A percentile compares a stretch with the other conserved stretches of the same genome.
Evolutionary conservation across 2,113 vertebrate species (phyloP).

Genomic region (Paraplagusia blochii): DNA sequence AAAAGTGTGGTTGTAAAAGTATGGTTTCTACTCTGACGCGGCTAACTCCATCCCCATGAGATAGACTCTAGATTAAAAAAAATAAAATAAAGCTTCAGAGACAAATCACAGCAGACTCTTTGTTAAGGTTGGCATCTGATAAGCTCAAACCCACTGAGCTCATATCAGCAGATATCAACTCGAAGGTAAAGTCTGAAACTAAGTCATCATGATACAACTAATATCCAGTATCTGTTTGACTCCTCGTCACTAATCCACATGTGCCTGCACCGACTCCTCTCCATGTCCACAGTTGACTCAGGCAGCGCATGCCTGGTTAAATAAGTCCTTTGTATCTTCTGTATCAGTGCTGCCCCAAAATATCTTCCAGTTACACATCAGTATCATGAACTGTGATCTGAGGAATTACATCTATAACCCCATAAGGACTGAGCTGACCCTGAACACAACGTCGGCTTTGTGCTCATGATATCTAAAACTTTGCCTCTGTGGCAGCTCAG

Average conservation of each 20-base stretch:
- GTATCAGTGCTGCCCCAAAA: constrained; percentile 43
- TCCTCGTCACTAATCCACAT: too few species aligned
- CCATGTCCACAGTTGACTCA: constrained; percentile 17
- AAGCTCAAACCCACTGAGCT: too few species aligned
- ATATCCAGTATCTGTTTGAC: too few species aligned
- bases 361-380: constrained; percentile 61
- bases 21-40: too few species aligned
- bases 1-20: too few species aligned
- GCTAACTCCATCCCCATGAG: too few species aligned
- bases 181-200: not conserved
- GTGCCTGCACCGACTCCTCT: too few species aligned
- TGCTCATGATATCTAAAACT: constrained; percentile 44
- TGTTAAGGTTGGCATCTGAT: too few species aligned
- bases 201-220: not conserved
- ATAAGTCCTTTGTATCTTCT: constrained; percentile 56
- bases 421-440: constrained; percentile 35
- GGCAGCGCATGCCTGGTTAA: constrained; percentile 28
- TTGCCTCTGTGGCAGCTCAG: constrained; percentile 28
- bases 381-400: constrained; percentile 56
- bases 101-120: too few species aligned
- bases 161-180: not conserved
- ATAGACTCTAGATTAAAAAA: too few species aligned
- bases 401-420: constrained; percentile 58
- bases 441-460: constrained; percentile 54
- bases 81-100: too few species aligned